phyloP scores from a whole-genome alignment of 2,888 invertebrate species.

The Leucoma salicis region DNA sequence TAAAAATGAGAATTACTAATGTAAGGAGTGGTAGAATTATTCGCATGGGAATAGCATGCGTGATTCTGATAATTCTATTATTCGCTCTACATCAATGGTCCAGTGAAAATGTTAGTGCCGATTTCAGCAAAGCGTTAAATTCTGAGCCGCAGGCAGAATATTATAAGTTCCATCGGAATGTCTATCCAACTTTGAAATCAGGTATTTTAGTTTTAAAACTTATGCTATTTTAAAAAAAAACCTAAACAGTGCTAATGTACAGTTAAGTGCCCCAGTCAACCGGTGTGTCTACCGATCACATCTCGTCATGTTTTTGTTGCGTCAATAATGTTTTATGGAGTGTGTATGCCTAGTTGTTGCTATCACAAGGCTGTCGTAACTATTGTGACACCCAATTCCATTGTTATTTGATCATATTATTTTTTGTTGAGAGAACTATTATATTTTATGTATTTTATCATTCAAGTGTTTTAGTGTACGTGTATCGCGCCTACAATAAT shows the following conservation, averaged over 20 bases:
- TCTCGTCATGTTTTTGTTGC: conserved; percentile 41
- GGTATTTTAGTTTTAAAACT: conserved; percentile 45
- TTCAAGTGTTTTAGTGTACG: too few relatives aligned
- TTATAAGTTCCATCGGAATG: conserved; percentile 61
- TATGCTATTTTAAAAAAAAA: conserved; percentile 7
- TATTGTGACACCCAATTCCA: conserved; percentile 13
- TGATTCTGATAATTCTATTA: conserved; percentile 81
- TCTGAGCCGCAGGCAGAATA: conserved; percentile 42
- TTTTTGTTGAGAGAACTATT: too few relatives aligned
- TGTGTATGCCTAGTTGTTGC: conserved; percentile 17
- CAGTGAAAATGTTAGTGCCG: conserved; percentile 58
- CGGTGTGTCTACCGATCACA: conserved; percentile 36
- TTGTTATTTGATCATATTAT: too few relatives aligned
- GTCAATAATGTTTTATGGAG: conserved; percentile 36
- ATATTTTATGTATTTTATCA: too few relatives aligned
- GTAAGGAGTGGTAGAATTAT: conserved; percentile 82
- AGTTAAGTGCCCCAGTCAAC: conserved; percentile 42
- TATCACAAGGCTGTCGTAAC: conserved; percentile 23
- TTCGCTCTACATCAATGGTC: conserved; percentile 85
- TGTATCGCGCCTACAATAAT: too few relatives aligned
- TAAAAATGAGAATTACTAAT: conserved; percentile 83
- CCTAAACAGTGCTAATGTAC: conserved; percentile 33
- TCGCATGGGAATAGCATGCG: conserved; percentile 75
- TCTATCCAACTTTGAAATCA: conserved; percentile 64
- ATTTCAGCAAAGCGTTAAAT: conserved; percentile 34